Evolutionary conservation across 2,113 vertebrate species (phyloP), one percentile per base, ranked within the genome.

Genomic region (Sialia sialis): DNA sequence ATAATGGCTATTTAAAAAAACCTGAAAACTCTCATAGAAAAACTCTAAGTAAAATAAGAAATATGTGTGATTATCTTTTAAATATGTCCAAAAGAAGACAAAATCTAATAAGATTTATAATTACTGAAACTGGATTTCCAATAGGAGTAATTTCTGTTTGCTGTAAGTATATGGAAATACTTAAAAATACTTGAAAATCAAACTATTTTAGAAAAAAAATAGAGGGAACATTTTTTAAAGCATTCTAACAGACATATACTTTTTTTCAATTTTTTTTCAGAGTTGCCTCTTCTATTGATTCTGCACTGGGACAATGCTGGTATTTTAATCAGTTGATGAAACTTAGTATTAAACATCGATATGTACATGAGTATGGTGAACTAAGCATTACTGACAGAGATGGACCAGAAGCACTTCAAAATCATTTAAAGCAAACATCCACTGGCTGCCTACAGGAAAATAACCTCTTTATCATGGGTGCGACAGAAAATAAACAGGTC

Each of bases 301-400:
- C 87, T 77, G 83, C 94, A 43, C 84, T 97, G 43, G 72, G 73
- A 48, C 93, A 96, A 75, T 98, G 95, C 90, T 84, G 84, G 43
- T 98, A 98, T 94, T 96, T 98, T 74, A 83, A 97, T 43, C 96
- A 98, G 75, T 88, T 98, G 75, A 97, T 99, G 97, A 95, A 96
- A 64, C 96, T 99, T 91, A 98, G 99, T 64, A 93, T 95, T 92
- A 97, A 98, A 55, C 98, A 98, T 75, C 96, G 99, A 73, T 97
- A 94, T 26, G 95, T 96, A 48, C 99, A 99, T 78, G 99, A 99
- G 90, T 95, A 94, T 0, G 96, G 98, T 19, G 95, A 98, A 70
- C 66, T 97, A 41, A 63, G 77, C 32, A 32, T 96, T 74, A 84
- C 73, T 52, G 93, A 97, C 54, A 92, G 77, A 95, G 89, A 72